phyloP scores from a whole-genome alignment of 2,797 vertebrate genomes.

The Muraenolepis orangiensis region DNA sequence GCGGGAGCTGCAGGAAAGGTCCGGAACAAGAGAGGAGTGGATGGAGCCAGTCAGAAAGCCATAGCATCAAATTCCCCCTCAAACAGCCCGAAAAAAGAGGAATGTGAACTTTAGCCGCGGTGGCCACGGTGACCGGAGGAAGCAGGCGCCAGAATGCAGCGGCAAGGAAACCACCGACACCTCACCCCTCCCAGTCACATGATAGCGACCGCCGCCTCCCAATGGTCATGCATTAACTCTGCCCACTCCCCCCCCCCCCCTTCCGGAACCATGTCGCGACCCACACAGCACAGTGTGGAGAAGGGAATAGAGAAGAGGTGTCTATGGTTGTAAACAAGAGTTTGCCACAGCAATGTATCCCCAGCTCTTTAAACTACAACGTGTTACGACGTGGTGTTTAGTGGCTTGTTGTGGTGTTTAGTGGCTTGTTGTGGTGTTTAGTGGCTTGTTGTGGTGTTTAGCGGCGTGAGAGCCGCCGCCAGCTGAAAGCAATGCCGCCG shows the following conservation, averaged over 20 bases:
- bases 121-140: background rate
- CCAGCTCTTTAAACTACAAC: background rate
- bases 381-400: no score
- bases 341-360: background rate
- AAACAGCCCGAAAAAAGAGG: no score
- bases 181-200: slow-evolving; percentile 12
- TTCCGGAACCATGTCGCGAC: background rate
- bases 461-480: no score
- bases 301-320: background rate
- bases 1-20: slow-evolving; percentile 5
- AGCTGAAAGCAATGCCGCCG: no score
- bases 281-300: background rate
- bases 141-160: background rate
- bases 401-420: background rate
- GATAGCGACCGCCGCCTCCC: slow-evolving; percentile 35
- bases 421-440: no score
- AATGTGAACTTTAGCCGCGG: background rate
- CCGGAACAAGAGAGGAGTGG: slow-evolving; percentile 14
- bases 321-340: background rate
- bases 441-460: background rate
- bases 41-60: slow-evolving; percentile 20
- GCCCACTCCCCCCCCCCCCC: background rate
- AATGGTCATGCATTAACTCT: slow-evolving; percentile 52
- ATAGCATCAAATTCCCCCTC: background rate
- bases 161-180: slow-evolving; percentile 2